phyloP scores from a whole-genome alignment of 2,113 vertebrate species.

The Aldabrachelys gigantea region DNA sequence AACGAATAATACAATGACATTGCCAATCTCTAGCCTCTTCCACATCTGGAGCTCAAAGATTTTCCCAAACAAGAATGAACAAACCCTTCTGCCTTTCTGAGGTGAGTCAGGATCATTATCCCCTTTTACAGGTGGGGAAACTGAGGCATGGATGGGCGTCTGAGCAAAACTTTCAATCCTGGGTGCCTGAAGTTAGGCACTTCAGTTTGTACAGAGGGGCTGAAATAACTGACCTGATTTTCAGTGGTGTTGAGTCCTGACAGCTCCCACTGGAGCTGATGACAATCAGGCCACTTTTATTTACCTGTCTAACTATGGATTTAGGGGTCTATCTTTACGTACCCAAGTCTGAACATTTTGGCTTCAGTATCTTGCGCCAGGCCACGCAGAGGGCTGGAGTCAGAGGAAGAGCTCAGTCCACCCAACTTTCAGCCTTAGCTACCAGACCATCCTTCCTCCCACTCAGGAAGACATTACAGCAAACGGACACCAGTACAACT shows the following conservation, averaged over 20 bases:
- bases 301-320: neutral
- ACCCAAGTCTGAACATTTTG: neutral
- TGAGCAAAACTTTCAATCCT: accelerated
- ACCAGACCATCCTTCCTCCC: neutral
- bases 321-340: neutral
- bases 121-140: neutral
- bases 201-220: accelerated
- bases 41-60: neutral
- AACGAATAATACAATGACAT: neutral
- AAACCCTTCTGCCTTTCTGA: neutral
- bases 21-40: neutral
- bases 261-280: neutral
- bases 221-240: neutral
- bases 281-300: neutral
- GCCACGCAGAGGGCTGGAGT: neutral
- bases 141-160: neutral
- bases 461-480: accelerated
- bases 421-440: neutral
- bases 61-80: neutral
- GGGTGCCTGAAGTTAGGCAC: neutral
- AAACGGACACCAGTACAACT: accelerated
- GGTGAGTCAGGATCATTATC: neutral
- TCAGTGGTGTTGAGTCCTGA: neutral
- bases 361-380: neutral
- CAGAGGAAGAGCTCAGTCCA: neutral